phyloP scores from a whole-genome alignment of 2,797 vertebrate genomes.

The Odontamblyopus rebecca region DNA sequence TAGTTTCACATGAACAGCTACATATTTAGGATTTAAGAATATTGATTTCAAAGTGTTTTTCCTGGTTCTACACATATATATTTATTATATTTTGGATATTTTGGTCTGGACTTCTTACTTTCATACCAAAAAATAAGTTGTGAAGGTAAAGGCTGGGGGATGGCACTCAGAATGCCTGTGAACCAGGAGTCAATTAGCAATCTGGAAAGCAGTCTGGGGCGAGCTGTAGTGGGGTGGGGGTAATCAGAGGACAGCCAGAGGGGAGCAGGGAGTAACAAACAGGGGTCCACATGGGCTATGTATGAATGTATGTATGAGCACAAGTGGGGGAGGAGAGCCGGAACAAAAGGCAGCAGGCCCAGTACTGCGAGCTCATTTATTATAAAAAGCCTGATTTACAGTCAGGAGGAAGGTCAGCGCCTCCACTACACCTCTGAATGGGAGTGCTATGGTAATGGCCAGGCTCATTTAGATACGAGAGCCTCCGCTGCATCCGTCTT shows the following conservation, averaged over 20 bases:
- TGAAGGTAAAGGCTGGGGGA: slow-evolving; percentile 20
- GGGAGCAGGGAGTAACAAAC: slow-evolving; percentile 19
- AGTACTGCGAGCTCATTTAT: slow-evolving; percentile 50
- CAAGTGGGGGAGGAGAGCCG: slow-evolving; percentile 29
- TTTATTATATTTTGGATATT: not conserved
- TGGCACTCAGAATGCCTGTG: slow-evolving; percentile 49
- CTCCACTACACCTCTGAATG: slow-evolving; percentile 19
- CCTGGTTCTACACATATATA: not conserved
- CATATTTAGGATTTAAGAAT: not conserved
- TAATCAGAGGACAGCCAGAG: slow-evolving; percentile 57
- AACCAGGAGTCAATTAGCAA: slow-evolving; percentile 76
- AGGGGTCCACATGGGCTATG: slow-evolving; percentile 9
- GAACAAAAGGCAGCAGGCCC: slow-evolving; percentile 55
- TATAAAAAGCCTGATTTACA: slow-evolving; percentile 66
- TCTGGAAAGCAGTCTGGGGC: slow-evolving; percentile 68
- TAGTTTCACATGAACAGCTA: too few species aligned
- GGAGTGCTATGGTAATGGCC: slow-evolving; percentile 36
- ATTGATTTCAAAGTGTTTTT: not conserved
- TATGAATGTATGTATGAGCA: slow-evolving; percentile 24
- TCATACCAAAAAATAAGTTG: slow-evolving; percentile 11
- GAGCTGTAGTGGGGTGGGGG: slow-evolving; percentile 16
- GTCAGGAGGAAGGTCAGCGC: slow-evolving; percentile 55
- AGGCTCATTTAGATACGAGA: slow-evolving; percentile 27
- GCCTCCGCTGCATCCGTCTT: slow-evolving; percentile 26
- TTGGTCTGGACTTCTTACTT: not conserved